Evolutionary conservation across 2,888 invertebrate species (phyloP), one percentile per base, ranked within the genome.

Genomic region (Dicranocentrus wangi): DNA sequence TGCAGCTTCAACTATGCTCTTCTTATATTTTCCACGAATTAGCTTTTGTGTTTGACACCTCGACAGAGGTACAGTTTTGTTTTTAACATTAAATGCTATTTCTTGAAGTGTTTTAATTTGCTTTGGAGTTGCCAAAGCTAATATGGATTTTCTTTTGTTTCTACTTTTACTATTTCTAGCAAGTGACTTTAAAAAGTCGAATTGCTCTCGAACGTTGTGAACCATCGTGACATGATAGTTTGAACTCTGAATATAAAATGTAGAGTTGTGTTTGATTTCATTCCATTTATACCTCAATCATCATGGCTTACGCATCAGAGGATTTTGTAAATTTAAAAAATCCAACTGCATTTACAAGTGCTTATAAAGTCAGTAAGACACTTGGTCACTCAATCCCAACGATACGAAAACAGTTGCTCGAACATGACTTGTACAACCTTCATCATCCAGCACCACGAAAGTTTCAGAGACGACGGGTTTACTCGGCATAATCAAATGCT

Each of bases 391-490:
- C 21, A 3, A 21, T 1, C 2, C 23, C 2, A n/a, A 39, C 5
- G 1, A 7, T 27, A n/a, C 27, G 3, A 53, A 27, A 21, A 17
- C 13, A 53, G 19, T 19, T 73, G 1, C 2, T 55, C 0, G 1
- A 51, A 32, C 21, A 3, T 0, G 91, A 73, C 0, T 69, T 71
- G 8, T 81, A 81, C 86, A 89, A 89, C 43, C 8, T 73, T 61
- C 81, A 83, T 66, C 3, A 8, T n/a, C 63, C 81, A 10, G 75
- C 58, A 13, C 53, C 17, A 32, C 58, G 68, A 19, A 23, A 58
- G 23, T 81, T 79, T 68, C 28, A 17, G 23, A 39, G 84, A n/a
- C 27, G 82, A 51, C n/a, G 21, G 17, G 78, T 82, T 0, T 63
- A 69, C 39, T 61, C 69, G 32, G 66, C 82, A 15, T 53, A 25